Conservation (phyloP, 2,113 vertebrate species). For the Megaptera novaeangliae region DNA sequence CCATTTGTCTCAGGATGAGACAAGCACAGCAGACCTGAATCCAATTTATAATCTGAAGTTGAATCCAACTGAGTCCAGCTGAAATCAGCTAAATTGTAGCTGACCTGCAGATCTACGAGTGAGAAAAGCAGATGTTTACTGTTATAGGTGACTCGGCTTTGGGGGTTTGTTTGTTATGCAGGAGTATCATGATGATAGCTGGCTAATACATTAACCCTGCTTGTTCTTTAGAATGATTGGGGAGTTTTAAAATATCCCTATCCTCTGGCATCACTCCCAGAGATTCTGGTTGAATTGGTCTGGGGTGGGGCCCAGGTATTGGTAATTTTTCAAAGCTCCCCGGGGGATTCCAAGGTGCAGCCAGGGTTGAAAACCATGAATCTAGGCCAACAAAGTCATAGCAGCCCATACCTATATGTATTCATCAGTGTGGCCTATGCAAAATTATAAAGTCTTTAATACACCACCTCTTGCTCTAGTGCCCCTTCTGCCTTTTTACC, state of each 20-base stretch:
- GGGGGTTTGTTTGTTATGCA: neutral
- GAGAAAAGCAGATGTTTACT: neutral
- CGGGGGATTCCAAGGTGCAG: neutral
- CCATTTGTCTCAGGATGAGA: neutral
- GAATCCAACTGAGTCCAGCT: neutral
- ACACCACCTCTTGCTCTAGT: neutral
- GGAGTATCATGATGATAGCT: neutral
- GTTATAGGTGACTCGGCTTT: neutral
- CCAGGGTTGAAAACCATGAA: neutral
- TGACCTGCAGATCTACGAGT: neutral
- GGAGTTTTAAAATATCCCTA: neutral
- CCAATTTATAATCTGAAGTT: neutral
- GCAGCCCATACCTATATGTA: neutral
- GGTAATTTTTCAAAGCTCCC: neutral
- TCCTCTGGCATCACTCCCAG: neutral
- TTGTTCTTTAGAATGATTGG: neutral
- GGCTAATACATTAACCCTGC: neutral
- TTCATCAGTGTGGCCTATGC: neutral
- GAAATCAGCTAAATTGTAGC: slow-evolving; percentile 3
- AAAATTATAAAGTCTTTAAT: neutral
- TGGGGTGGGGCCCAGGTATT: neutral
- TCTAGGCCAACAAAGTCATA: neutral
- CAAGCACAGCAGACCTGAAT: neutral
- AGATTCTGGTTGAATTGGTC: neutral
- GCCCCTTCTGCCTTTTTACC: neutral